A percentile compares a stretch with the other conserved stretches of the same genome.
Evolutionary conservation across 2,888 invertebrate species (phyloP).

Genomic region (Acronicta alni): DNA sequence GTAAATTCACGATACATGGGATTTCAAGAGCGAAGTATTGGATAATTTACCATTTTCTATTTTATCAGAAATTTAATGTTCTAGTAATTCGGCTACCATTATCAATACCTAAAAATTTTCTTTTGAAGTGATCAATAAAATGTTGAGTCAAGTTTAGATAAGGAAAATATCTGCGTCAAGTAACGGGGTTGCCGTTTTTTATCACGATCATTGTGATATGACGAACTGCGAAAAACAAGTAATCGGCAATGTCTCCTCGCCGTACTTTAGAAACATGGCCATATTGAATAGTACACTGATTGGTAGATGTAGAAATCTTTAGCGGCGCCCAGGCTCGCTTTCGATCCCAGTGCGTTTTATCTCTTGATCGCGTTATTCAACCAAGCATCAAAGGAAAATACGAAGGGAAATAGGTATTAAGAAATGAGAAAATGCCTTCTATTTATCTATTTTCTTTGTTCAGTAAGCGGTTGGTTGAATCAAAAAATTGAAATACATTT

Average conservation of each 20-base stretch:
- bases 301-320: conserved; percentile 70
- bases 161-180: not conserved
- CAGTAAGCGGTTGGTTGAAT: conserved; percentile 66
- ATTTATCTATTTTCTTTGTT: conserved; percentile 76
- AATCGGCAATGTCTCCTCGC: conserved; percentile 23
- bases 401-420: conserved; percentile 76
- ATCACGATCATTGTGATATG: conserved; percentile 4
- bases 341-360: conserved; percentile 81
- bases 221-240: conserved; percentile 13
- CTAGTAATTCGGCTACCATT: too few species aligned
- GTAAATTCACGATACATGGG: too few species aligned
- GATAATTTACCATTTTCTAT: too few species aligned
- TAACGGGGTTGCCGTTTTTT: conserved; percentile 1
- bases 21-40: too few species aligned
- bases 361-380: conserved; percentile 87
- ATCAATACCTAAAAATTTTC: too few species aligned
- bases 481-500: conserved; percentile 39
- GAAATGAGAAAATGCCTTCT: conserved; percentile 76
- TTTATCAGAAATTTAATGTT: too few species aligned
- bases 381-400: conserved; percentile 85
- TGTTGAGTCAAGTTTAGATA: not conserved
- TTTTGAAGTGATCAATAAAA: not conserved
- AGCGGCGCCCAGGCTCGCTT: conserved; percentile 70
- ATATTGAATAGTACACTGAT: conserved; percentile 69
- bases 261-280: conserved; percentile 62